phyloP scores from a whole-genome alignment of 2,888 invertebrate genomes.

The Xylota segnis region DNA sequence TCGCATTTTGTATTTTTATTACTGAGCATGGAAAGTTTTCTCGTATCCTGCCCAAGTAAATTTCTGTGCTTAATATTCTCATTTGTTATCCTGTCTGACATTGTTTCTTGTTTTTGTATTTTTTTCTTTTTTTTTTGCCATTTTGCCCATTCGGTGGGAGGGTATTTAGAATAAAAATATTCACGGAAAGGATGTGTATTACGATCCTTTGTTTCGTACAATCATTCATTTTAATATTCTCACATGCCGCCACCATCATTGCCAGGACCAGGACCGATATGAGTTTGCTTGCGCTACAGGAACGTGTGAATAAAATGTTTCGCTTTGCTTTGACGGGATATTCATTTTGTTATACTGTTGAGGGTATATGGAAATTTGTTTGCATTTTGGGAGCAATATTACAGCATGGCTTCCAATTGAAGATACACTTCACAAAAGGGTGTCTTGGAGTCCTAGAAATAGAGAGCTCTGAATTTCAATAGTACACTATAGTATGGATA shows the following conservation, averaged over 20 bases:
- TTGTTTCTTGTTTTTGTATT: slow-evolving; percentile 50
- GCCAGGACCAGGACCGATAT: slow-evolving; percentile 1
- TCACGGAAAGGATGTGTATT: slow-evolving; percentile 72
- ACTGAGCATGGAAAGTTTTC: slow-evolving; percentile 68
- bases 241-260: slow-evolving; percentile 46
- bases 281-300: slow-evolving; percentile 27
- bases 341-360: slow-evolving; percentile 53
- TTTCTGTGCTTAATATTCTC: slow-evolving; percentile 76
- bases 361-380: slow-evolving; percentile 67
- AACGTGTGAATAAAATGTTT: slow-evolving; percentile 72
- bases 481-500: too few species aligned
- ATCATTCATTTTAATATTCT: slow-evolving; percentile 76
- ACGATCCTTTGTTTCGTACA: slow-evolving; percentile 73
- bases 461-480: too few species aligned
- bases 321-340: slow-evolving; percentile 61
- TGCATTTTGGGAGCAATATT: slow-evolving; percentile 59
- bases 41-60: slow-evolving; percentile 71
- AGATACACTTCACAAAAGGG: background rate
- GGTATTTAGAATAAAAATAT: slow-evolving; percentile 66
- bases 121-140: slow-evolving; percentile 22
- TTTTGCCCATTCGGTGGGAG: slow-evolving; percentile 34
- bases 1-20: slow-evolving; percentile 76
- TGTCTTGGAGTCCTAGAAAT: too few species aligned
- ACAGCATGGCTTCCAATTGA: slow-evolving; percentile 17
- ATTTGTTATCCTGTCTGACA: slow-evolving; percentile 73